Base-by-base conservation (phyloP, 2,797 vertebrate genomes). In the Mormyrus proboscirostris region DNA sequence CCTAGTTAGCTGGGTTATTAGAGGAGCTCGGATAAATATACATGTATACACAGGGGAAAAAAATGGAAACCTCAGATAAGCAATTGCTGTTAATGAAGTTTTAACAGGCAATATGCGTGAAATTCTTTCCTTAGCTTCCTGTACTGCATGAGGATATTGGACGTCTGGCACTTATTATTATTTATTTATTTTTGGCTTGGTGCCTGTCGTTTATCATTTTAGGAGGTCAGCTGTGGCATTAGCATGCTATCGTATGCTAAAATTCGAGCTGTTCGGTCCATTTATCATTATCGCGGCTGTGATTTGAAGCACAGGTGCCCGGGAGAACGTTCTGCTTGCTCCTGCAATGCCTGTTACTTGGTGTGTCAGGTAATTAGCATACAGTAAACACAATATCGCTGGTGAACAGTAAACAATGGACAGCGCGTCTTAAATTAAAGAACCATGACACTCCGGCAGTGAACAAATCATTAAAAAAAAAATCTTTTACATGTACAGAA, bases 201-300 rank as follows among this genome's bases (percentile, higher is more conserved):
- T 16, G 86, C 86, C 86, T 41, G 29, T 87, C 16, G 33, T 59
- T 57, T 87, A 33, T 51, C 86, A 41, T 87, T 59, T 87, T 59
- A 87, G 51, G 12, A 59, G 50, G 86, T 38, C 86, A 41, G 22
- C 14, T 4, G 53, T 57, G 29, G 51, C 33, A 22, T 59, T 87
- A 87, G 86, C 29, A 55, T 57, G 86, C 53, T 87, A 87, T 87
- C 50, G 86, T 87, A 59, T 87, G 86, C 86, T 57, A 57, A 57
- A 87, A 53, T 59, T 59, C 16, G 53, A 87, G 53, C 86, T n/a
- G 29, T 59, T 55, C 33, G 33, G 16, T 44, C 33, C 86, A 53
- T 53, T 87, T 59, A 87, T 33, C 33, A 87, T 59, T 87, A n/a
- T 59, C 53, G 19, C 53, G 14, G 86, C 53, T 59, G 86, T 87